Conservation (phyloP, 2,113 vertebrate species). For the Zootoca vivipara region DNA sequence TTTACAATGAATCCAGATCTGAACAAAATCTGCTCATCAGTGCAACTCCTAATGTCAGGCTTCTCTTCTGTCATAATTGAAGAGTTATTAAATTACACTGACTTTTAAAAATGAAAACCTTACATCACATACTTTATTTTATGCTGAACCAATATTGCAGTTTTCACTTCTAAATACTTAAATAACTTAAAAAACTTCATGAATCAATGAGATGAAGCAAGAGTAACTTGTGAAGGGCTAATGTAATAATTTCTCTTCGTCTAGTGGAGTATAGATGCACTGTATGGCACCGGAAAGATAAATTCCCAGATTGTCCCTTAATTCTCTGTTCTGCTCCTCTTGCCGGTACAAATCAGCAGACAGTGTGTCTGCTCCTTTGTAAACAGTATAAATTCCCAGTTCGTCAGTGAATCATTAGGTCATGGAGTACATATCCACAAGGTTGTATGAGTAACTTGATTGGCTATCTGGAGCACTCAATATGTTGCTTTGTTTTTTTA, state of each 20-base stretch:
- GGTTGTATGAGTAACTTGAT: neutral
- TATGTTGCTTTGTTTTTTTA: neutral
- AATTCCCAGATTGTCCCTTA: constrained; percentile 3
- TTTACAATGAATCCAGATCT: no score
- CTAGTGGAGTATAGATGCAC: neutral
- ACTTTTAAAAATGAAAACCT: neutral
- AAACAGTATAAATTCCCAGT: neutral
- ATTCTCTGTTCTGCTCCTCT: neutral
- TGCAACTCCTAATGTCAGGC: no score
- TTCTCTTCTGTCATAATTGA: constrained; percentile 5
- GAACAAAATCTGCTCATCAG: no score
- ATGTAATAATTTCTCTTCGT: constrained; percentile 19
- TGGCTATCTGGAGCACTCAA: neutral
- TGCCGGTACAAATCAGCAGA: constrained; percentile 15
- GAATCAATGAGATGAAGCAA: neutral
- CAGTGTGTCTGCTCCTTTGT: neutral
- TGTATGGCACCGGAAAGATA: neutral
- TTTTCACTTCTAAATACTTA: constrained; percentile 14
- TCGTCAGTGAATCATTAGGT: neutral
- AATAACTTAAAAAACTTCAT: constrained; percentile 24
- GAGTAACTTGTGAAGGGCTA: constrained; percentile 1
- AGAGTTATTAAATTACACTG: constrained; percentile 1
- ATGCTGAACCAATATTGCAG: constrained; percentile 23
- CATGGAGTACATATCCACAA: constrained; percentile 12
- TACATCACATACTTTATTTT: constrained; percentile 15